A percentile compares a stretch with the other conserved stretches of the same genome.
phyloP scores from a whole-genome alignment of 2,888 invertebrate genomes.

The Dicyrtomina minuta region DNA sequence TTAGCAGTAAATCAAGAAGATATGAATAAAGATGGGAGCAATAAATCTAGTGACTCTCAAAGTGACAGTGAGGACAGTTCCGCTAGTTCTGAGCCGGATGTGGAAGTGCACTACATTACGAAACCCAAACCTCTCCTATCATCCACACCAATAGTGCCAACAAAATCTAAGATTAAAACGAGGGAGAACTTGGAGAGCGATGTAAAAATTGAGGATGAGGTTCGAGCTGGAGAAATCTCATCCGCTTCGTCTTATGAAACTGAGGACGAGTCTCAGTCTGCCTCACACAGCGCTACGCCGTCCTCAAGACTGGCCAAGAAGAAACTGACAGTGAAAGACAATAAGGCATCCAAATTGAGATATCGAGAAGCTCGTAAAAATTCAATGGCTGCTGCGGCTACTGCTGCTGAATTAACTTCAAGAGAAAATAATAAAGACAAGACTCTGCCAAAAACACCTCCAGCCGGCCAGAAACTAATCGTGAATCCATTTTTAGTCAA shows the following conservation, averaged over 20 bases:
- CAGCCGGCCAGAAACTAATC: neutral
- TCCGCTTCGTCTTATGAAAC: too few species aligned
- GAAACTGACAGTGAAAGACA: conserved; percentile 19
- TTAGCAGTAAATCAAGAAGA: neutral
- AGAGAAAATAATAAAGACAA: conserved; percentile 4
- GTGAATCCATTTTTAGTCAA: neutral
- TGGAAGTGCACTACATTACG: neutral
- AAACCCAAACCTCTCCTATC: neutral
- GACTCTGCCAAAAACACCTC: neutral
- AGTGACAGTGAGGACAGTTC: neutral
- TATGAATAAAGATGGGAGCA: too few species aligned
- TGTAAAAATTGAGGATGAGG: too few species aligned
- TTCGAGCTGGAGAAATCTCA: neutral
- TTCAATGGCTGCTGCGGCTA: neutral
- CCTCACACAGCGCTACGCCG: neutral
- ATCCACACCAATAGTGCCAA: neutral
- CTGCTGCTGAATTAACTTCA: neutral
- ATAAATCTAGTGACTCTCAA: neutral
- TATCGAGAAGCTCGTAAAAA: neutral
- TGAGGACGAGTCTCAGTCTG: neutral
- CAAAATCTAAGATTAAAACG: neutral
- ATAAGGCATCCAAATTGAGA: conserved; percentile 20
- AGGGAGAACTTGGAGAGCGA: neutral
- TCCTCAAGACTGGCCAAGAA: neutral
- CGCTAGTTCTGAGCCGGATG: neutral